phyloP scores from a whole-genome alignment of 1,140 invertebrate genomes.

The Pomacea maculata region DNA sequence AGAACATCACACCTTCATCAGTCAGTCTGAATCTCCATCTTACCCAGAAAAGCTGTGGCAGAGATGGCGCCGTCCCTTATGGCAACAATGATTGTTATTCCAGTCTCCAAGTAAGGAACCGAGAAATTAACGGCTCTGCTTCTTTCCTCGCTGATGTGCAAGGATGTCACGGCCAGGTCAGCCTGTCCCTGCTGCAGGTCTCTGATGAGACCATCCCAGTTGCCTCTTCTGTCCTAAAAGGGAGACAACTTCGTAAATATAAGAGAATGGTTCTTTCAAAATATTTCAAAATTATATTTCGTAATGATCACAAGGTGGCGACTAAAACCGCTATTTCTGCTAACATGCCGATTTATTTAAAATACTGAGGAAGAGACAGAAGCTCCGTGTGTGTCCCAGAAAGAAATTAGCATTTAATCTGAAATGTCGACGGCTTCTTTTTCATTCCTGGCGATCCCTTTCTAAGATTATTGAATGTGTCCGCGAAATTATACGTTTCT shows the following conservation, averaged over 20 bases:
- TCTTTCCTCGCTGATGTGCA: slow-evolving; percentile 96
- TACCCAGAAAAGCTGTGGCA: slow-evolving; percentile 95
- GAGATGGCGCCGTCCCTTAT: slow-evolving; percentile 98
- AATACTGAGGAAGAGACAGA: no score
- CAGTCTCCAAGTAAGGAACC: slow-evolving; percentile 97
- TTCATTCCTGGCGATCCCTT: no score
- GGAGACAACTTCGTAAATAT: background rate
- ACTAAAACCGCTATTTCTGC: no score
- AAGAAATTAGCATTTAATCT: no score
- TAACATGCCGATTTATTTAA: no score
- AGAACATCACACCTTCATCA: no score
- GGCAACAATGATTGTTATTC: slow-evolving; percentile 96
- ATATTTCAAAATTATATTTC: no score
- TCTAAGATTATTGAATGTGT: no score
- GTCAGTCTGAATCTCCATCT: background rate
- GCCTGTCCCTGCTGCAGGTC: slow-evolving; percentile 90
- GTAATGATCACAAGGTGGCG: no score
- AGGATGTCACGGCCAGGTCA: slow-evolving; percentile 96
- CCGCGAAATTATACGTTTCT: no score
- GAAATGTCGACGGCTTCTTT: no score
- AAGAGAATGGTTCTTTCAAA: background rate
- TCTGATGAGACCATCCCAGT: slow-evolving; percentile 96
- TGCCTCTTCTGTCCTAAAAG: slow-evolving; percentile 35
- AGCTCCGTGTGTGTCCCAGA: no score
- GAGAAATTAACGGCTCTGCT: slow-evolving; percentile 92